Evolutionary conservation across 2,888 invertebrate genomes (phyloP), one percentile per base, ranked within the genome.

Genomic region (Meghimatium bilineatum): DNA sequence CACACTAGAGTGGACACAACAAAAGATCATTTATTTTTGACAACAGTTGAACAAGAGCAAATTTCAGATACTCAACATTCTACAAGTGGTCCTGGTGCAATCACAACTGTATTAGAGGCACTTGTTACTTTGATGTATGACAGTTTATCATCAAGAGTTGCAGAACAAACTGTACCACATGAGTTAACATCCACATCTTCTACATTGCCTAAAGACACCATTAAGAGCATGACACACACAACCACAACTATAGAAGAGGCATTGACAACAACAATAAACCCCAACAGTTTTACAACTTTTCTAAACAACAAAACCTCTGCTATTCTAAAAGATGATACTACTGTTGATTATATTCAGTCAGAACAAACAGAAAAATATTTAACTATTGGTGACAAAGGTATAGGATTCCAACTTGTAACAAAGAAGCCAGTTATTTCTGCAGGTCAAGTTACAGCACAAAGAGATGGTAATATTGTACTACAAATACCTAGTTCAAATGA

Each of bases 71-170:
- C 20, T 26, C 49, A 10, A 79, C 23, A 34, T 49, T 32, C 38
- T 34, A 52, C 69, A n/a, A 69, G 71, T 1, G 56, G 56, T n/a
- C 49, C 72, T 36, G n/a, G 56, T 0, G 63, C 67, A 8, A 23
- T 82, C 26, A 52, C 67, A 26, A 74, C 83, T 23, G 72, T 66
- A 56, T 12, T 84, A 26, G 66, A 80, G 44, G 56, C 80, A 26
- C 66, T 80, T 6, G 49, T 84, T 32, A 80, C 80, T 12, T 82
- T 84, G 83, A 14, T 85, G 1, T 78, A 82, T 75, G 69, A 82
- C 67, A 83, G 69, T 12, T 60, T 86, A 56, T 63, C 86, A 32
- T 78, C 82, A 23, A 17, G 38, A 2, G 66, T 66, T 49, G n/a
- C 66, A 14, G 60, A 84, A 56, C 32, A 66, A 14, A 23, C n/a